Conservation (phyloP, 2,888 invertebrate genomes). For the Drosophila mulleri region DNA sequence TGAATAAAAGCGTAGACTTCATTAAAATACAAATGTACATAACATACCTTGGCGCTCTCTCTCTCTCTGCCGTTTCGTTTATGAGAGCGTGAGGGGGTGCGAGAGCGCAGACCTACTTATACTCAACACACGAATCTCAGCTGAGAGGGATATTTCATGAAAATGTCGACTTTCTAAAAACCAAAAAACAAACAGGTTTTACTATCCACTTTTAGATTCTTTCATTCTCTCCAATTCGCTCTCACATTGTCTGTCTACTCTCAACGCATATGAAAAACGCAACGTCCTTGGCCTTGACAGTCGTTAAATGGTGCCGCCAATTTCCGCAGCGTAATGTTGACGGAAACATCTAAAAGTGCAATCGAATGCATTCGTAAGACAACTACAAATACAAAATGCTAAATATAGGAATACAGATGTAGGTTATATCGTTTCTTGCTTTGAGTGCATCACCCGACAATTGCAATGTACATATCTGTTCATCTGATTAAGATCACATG, state of each 20-base stretch:
- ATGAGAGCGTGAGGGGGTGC: constrained; percentile 6
- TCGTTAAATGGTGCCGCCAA: constrained; percentile 56
- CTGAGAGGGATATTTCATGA: constrained; percentile 32
- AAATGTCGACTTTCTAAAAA: constrained; percentile 32
- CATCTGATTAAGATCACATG: background rate
- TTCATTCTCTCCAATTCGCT: background rate
- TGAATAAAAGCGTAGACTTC: constrained; percentile 50
- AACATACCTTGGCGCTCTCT: constrained; percentile 34
- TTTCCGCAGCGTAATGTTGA: constrained; percentile 70
- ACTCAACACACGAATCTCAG: constrained; percentile 18
- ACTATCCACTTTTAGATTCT: background rate
- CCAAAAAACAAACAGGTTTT: background rate
- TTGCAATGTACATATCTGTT: constrained; percentile 5
- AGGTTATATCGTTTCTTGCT: constrained; percentile 14
- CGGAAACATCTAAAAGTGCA: constrained; percentile 57
- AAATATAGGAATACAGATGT: constrained; percentile 40
- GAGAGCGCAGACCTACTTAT: constrained; percentile 20
- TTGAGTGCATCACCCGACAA: constrained; percentile 43
- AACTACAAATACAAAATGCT: constrained; percentile 16
- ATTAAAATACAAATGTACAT: constrained; percentile 47
- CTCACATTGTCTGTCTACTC: background rate
- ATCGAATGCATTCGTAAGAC: constrained; percentile 18
- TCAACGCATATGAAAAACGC: constrained; percentile 29
- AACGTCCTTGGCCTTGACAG: constrained; percentile 74
- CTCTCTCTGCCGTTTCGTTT: constrained; percentile 1